Evolutionary conservation across 1,140 invertebrate genomes (phyloP), one percentile per base, ranked within the genome.

Genomic region (Sarcophaga peregrina): DNA sequence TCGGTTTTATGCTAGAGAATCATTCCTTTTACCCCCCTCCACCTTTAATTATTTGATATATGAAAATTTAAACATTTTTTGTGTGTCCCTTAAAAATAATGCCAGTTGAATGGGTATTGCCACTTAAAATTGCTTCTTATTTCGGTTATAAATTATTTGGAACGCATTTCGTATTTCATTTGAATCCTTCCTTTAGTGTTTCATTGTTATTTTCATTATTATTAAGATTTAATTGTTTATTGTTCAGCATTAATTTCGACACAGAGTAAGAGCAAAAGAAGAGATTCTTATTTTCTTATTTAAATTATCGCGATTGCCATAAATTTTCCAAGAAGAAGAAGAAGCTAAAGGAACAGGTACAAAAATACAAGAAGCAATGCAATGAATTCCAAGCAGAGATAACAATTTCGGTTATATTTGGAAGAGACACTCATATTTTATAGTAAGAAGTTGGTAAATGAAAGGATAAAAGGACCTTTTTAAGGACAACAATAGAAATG

Each of bases 171-270:
- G 1, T 37, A 37, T 37, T 2, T 37, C 25, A 37, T 37, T 37
- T 37, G 25, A 37, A 37, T 2, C n/a, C n/a, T n/a, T 37, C 25
- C 25, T 37, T 37, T 37, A 37, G 25, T 37, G 25, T 37, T 37
- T 37, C 25, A 37, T 37, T 37, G 1, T 37, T 4, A 37, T 37
- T 37, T 37, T 37, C 25, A 37, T 37, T 37, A 20, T 68, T 68
- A 45, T 47, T 46, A 78, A 78, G 48, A 78, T 78, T 50, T 50
- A 78, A 78, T 78, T 78, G 48, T 52, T 58, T 50, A 78, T 78
- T 78, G 9, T 50, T 50, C 47, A 8, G 11, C 17, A 78, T 78
- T 78, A 78, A 50, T 78, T 50, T 25, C 17, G 8, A 15, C 47
- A 5, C 48, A 78, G 25, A 37, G 4, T 1, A 37, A 37, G 25